Evolutionary conservation across 2,888 invertebrate genomes (phyloP).

Genomic region (Ormyrus thymus): DNA sequence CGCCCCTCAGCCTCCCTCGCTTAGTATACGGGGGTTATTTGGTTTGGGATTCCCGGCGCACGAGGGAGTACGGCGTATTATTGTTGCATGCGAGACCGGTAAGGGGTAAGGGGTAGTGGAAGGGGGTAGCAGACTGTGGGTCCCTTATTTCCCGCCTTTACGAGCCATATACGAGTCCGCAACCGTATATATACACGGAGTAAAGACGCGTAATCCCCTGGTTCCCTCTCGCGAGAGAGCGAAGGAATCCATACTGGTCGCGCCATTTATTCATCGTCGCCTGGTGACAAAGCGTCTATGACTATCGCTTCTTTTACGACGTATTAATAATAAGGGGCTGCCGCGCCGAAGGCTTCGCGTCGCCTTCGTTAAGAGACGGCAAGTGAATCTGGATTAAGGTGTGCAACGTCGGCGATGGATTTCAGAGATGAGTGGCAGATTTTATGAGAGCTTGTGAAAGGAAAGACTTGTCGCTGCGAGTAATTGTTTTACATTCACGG

Average conservation of each 20-base stretch:
- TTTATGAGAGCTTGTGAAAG: background rate
- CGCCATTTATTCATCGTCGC: too few relatives aligned
- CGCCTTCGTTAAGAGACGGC: too few relatives aligned
- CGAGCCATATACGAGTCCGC: constrained; percentile 20
- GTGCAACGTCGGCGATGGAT: background rate
- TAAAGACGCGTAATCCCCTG: too few relatives aligned
- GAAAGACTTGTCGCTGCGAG: constrained; percentile 26
- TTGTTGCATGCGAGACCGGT: constrained; percentile 32
- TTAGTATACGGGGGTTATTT: constrained; percentile 32
- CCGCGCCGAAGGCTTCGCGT: background rate
- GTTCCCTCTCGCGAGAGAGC: too few relatives aligned
- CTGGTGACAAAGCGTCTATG: too few relatives aligned
- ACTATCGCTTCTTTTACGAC: constrained; percentile 20
- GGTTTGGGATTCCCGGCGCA: constrained; percentile 6
- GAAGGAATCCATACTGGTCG: too few relatives aligned
- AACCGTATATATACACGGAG: too few relatives aligned
- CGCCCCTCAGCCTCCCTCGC: background rate
- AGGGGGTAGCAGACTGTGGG: background rate
- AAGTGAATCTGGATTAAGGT: constrained; percentile 32
- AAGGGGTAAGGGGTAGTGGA: background rate
- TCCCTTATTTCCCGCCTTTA: constrained; percentile 39
- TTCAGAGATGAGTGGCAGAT: constrained; percentile 14
- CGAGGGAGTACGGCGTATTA: constrained; percentile 25
- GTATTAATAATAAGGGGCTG: constrained; percentile 21
- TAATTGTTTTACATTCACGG: constrained; percentile 1